Conservation (phyloP, 2,797 vertebrate species). For the Apogon hyalosoma region DNA sequence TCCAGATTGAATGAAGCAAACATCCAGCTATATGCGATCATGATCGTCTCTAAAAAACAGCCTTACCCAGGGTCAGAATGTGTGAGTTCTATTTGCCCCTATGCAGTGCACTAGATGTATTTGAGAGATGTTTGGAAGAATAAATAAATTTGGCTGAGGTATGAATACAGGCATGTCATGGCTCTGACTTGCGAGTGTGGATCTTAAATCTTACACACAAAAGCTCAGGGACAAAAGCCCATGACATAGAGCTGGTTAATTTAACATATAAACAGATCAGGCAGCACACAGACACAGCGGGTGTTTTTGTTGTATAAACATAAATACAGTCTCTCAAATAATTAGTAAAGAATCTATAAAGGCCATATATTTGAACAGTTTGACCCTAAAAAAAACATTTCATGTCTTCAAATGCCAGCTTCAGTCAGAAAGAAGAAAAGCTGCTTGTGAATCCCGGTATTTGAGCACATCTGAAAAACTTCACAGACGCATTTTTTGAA, state of each 20-base stretch:
- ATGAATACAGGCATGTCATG: slow-evolving; percentile 56
- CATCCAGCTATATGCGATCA: slow-evolving; percentile 48
- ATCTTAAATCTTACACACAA: slow-evolving; percentile 51
- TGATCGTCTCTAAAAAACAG: slow-evolving; percentile 47
- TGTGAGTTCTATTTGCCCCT: slow-evolving; percentile 51
- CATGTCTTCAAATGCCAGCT: slow-evolving; percentile 19
- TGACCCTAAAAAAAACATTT: slow-evolving; percentile 50
- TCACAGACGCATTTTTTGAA: slow-evolving; percentile 63
- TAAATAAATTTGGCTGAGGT: slow-evolving; percentile 53
- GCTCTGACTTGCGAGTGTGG: slow-evolving; percentile 52
- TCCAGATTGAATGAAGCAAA: slow-evolving; percentile 59
- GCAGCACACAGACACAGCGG: neutral
- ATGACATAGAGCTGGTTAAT: slow-evolving; percentile 28
- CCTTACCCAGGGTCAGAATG: slow-evolving; percentile 54
- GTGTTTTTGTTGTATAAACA: neutral
- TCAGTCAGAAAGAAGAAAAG: slow-evolving; percentile 24
- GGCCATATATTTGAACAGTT: slow-evolving; percentile 39
- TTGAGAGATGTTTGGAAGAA: slow-evolving; percentile 50
- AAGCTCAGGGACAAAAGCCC: slow-evolving; percentile 45
- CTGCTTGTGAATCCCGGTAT: slow-evolving; percentile 48
- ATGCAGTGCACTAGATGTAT: slow-evolving; percentile 39
- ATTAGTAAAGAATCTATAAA: slow-evolving; percentile 45
- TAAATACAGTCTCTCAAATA: slow-evolving; percentile 35
- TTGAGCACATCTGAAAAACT: slow-evolving; percentile 58
- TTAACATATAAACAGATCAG: slow-evolving; percentile 29